Evolutionary conservation across 1,140 invertebrate genomes (phyloP), one percentile per base, ranked within the genome.

Genomic region (Pseudomyrmex sp.): DNA sequence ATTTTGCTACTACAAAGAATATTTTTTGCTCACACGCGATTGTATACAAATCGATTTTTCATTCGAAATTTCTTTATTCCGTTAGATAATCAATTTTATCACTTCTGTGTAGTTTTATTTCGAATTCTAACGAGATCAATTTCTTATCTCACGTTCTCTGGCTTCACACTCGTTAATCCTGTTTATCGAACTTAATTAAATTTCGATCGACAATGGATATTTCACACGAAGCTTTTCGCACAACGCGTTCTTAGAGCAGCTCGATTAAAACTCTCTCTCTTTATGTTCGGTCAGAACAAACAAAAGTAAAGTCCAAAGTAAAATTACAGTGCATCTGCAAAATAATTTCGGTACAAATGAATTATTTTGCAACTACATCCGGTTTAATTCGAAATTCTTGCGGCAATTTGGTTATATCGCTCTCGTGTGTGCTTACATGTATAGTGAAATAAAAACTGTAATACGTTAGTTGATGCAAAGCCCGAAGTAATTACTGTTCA

Each of bases 181-280:
- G 58, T 72, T 80, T 70, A 80, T 61, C 66, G 54, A 20, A 66
- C 76, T 80, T 80, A 80, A 80, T 80, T 80, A 80, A 80, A 80
- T 80, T 54, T 72, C 54, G 54, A 80, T 80, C n/a, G n/a, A 50
- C 54, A 65, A 79, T 79, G 52, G 54, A 68, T 79, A 73, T 75
- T 83, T 77, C 65, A 76, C 35, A 59, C 18, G 73, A 50, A 83
- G 59, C n/a, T 83, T 68, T 77, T 54, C 44, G 65, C 44, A 75
- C 77, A 59, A 26, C 62, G 50, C 20, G 54, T 75, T 48, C 48
- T 82, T 75, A 75, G 18, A 70, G 54, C 2, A 48, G 13, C 63
- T 82, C 68, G 63, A 82, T 82, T 82, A 82, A 82, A 82, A 75
- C 35, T 35, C 35, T 35, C 61, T 9, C 35, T 5, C 7, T 35